A percentile compares a stretch with the other conserved stretches of the same genome.
Evolutionary conservation across 1,140 invertebrate species (phyloP).

Genomic region (Bombus impatiens): DNA sequence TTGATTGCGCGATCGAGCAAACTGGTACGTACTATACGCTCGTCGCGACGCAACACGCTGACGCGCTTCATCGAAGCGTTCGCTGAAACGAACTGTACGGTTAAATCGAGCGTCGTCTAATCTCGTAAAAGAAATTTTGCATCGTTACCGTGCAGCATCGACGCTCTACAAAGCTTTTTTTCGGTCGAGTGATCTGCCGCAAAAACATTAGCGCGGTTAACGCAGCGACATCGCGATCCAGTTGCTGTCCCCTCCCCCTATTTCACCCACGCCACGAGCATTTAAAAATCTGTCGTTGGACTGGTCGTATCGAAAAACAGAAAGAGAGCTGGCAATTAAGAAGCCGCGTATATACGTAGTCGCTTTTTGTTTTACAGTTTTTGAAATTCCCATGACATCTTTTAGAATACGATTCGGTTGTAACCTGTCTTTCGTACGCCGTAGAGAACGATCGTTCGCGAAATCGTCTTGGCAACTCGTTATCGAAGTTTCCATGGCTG

Average conservation of each 20-base stretch:
- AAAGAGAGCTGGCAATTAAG: background rate
- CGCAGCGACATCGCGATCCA: constrained; percentile 3
- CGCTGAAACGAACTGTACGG: constrained; percentile 66
- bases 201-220: constrained; percentile 46
- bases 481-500: no score
- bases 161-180: constrained; percentile 68
- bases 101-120: constrained; percentile 74
- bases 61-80: constrained; percentile 24
- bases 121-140: constrained; percentile 69
- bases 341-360: background rate
- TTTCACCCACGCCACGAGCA: no score
- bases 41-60: constrained; percentile 3
- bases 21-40: background rate
- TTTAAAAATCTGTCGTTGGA: no score
- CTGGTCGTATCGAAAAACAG: no score
- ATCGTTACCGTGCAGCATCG: constrained; percentile 47
- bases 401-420: background rate
- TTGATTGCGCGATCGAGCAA: background rate
- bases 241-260: no score
- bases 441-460: no score
- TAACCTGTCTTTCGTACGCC: no score
- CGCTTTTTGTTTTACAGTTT: background rate
- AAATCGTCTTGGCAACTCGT: no score
- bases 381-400: background rate
- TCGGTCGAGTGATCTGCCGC: constrained; percentile 60